These are phyloP conservation scores for Ursus arctos DNA, from an alignment of 2,113 vertebrate genomes.

Conservation along the genomic window DNA sequence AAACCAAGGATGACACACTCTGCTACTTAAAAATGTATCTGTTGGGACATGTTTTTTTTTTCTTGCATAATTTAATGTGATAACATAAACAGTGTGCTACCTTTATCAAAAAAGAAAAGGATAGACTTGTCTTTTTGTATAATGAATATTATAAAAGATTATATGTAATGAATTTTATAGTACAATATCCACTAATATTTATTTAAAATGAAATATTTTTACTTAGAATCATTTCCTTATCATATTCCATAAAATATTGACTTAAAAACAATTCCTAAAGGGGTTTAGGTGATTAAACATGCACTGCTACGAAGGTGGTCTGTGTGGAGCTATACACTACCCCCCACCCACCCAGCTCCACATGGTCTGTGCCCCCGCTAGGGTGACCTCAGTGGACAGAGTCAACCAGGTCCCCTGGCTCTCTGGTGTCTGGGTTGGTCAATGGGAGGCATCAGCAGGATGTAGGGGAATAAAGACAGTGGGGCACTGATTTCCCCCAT, in stretches of 20 bases:
- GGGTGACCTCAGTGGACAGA: not conserved
- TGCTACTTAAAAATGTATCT: constrained; percentile 58
- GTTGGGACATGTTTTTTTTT: constrained; percentile 48
- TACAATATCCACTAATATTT: not conserved
- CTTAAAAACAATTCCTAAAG: not conserved
- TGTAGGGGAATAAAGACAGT: not conserved
- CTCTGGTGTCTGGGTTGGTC: not conserved
- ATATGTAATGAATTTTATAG: not conserved
- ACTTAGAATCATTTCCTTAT: not conserved
- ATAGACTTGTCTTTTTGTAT: not conserved
- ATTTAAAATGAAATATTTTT: not conserved
- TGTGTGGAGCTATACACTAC: not conserved
- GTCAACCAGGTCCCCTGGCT: not conserved
- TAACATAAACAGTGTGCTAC: constrained; percentile 44
- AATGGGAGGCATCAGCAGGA: not conserved
- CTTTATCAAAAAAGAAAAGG: not conserved
- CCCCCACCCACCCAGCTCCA: too few species aligned
- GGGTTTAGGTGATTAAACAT: too few species aligned
- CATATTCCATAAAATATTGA: not conserved
- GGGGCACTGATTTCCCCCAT: not conserved
- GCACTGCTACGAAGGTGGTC: not conserved
- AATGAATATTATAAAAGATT: constrained; percentile 17
- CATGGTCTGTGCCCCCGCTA: not conserved
- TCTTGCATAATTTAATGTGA: constrained; percentile 60
- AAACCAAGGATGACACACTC: constrained; percentile 56